Percentiles rank a stretch among this genome's conserved stretches.
phyloP scores from a whole-genome alignment of 2,888 invertebrate genomes.

The Ichneumoninae sp. region DNA sequence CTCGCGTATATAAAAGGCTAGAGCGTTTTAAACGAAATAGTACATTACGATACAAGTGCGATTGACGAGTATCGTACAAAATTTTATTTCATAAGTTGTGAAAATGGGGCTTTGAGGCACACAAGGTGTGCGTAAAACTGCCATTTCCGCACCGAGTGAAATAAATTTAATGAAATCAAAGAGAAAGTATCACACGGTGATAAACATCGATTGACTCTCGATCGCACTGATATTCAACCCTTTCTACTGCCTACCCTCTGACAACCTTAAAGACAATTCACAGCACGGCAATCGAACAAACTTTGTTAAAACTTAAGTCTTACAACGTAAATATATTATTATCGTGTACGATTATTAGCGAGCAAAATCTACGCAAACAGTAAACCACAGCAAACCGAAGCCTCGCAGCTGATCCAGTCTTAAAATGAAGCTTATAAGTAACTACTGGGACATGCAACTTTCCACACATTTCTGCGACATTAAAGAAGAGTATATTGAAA shows the following conservation, averaged over 20 bases:
- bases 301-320: constrained; percentile 50
- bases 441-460: constrained; percentile 59
- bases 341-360: constrained; percentile 31
- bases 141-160: not conserved
- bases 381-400: constrained; percentile 45
- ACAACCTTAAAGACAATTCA: constrained; percentile 38
- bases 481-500: constrained; percentile 23
- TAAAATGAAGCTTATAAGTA: not conserved
- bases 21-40: not conserved
- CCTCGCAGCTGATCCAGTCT: not conserved
- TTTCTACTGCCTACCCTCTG: constrained; percentile 36
- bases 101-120: too few relatives aligned
- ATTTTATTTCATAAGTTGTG: too few relatives aligned
- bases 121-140: too few relatives aligned
- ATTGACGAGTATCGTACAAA: too few relatives aligned
- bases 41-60: too few relatives aligned
- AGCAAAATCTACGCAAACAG: constrained; percentile 23
- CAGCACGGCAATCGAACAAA: constrained; percentile 53
- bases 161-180: not conserved
- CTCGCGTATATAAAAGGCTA: not conserved
- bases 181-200: not conserved
- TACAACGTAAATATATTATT: constrained; percentile 27
- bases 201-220: constrained; percentile 43
- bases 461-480: constrained; percentile 39
- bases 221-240: constrained; percentile 27